A percentile compares a stretch with the other conserved stretches of the same genome.
Conservation (phyloP, 2,888 invertebrate genomes). For the Mylabris sibirica region DNA sequence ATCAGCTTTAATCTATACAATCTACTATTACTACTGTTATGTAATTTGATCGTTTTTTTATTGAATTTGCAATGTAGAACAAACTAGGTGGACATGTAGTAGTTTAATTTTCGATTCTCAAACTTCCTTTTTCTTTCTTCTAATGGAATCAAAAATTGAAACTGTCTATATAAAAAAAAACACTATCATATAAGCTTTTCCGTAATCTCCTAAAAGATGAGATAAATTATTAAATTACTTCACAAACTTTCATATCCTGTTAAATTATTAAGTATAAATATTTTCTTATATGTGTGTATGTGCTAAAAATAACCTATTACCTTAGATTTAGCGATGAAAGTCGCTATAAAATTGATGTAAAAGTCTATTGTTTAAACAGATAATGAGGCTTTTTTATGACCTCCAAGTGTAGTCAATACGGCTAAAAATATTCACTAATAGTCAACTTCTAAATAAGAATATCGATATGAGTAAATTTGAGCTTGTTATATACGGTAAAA, state of each 20-base stretch:
- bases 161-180: neutral
- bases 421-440: neutral
- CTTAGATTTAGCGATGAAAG: neutral
- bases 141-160: neutral
- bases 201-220: neutral
- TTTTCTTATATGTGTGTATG: neutral
- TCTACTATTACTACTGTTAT: neutral
- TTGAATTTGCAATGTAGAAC: slow-evolving; percentile 1
- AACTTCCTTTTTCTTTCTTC: neutral
- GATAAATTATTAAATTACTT: neutral
- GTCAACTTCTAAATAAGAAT: no score
- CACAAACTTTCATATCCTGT: neutral
- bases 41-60: neutral
- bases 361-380: neutral
- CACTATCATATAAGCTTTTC: neutral
- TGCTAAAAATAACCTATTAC: neutral
- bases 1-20: neutral
- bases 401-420: neutral
- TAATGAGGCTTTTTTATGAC: neutral
- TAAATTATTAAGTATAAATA: neutral
- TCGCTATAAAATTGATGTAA: neutral
- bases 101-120: neutral
- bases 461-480: no score
- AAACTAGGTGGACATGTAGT: neutral
- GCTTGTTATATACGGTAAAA: no score